phyloP scores from a whole-genome alignment of 2,888 invertebrate species.

The Agrochola lota region DNA sequence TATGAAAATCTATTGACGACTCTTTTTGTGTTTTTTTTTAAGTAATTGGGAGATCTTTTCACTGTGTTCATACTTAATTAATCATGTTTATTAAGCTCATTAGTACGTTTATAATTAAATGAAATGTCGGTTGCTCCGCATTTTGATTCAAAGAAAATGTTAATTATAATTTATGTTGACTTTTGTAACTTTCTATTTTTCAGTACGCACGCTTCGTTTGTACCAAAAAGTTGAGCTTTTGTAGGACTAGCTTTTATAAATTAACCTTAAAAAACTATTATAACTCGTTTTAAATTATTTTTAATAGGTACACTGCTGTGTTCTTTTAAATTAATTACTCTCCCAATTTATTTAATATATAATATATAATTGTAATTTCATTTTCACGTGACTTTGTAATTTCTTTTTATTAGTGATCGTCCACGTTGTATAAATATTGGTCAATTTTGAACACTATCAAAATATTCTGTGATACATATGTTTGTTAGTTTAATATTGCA shows the following conservation, averaged over 20 bases:
- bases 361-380: constrained; percentile 42
- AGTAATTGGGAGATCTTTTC: constrained; percentile 66
- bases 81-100: constrained; percentile 33
- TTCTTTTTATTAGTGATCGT: constrained; percentile 74
- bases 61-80: constrained; percentile 18
- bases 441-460: constrained; percentile 90
- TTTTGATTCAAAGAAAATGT: constrained; percentile 32
- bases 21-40: constrained; percentile 56
- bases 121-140: constrained; percentile 12
- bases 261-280: neutral
- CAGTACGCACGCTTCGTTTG: neutral
- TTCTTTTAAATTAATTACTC: constrained; percentile 19
- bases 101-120: constrained; percentile 30
- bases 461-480: constrained; percentile 89
- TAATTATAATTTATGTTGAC: constrained; percentile 24
- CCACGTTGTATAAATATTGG: constrained; percentile 84
- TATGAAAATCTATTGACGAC: constrained; percentile 66
- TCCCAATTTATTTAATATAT: constrained; percentile 61
- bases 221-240: constrained; percentile 1
- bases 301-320: neutral
- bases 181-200: neutral
- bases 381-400: constrained; percentile 61
- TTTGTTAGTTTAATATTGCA: constrained; percentile 84
- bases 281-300: neutral
- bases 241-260: constrained; percentile 22